Conservation (phyloP, 2,797 vertebrate species). For the Mionectes olivaceus region DNA sequence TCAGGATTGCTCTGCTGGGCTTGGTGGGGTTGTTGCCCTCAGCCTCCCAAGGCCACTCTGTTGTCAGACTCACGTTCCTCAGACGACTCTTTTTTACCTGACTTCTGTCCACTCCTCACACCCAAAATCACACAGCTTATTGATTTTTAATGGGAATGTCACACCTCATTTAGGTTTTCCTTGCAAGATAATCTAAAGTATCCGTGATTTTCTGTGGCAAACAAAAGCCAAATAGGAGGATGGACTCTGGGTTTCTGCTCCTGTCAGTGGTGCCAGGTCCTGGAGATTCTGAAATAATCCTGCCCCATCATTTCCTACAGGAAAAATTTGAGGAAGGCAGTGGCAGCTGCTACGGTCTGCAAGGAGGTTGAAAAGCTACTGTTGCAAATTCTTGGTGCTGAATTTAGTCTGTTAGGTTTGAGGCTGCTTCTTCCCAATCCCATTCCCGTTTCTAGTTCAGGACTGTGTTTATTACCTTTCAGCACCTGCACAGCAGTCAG, state of each 20-base stretch:
- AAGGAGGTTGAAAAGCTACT: not conserved
- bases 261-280: not conserved
- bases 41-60: not conserved
- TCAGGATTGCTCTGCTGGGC: not conserved
- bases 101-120: not conserved
- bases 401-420: not conserved
- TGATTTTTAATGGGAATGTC: not conserved
- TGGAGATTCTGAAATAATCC: not conserved
- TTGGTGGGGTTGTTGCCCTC: not conserved
- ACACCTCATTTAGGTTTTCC: not conserved
- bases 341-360: not conserved
- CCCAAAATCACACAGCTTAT: not conserved
- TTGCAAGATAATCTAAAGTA: not conserved
- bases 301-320: not conserved
- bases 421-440: not conserved
- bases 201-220: not conserved
- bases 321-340: not conserved
- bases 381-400: not conserved
- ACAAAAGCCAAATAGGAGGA: not conserved
- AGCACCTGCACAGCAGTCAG: not conserved
- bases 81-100: not conserved
- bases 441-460: not conserved
- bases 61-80: rapidly evolving
- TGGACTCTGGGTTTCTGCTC: not conserved
- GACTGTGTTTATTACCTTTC: not conserved